Conservation (phyloP, 2,113 vertebrate genomes). For the Nanger granti region DNA sequence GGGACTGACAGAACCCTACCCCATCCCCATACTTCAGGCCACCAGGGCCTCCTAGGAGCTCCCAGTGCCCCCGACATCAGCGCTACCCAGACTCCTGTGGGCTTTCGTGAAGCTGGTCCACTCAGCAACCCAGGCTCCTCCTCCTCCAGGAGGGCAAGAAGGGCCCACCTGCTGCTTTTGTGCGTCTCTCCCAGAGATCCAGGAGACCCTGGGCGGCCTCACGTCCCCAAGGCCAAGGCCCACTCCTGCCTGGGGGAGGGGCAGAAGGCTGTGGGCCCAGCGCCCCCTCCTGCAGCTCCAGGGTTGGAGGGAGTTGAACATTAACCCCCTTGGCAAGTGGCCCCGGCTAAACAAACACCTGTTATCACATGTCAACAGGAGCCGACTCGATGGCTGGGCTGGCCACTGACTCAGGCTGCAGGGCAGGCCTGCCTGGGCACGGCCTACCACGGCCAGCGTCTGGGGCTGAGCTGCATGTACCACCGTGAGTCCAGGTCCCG, state of each 20-base stretch:
- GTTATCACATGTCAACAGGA: slow-evolving; percentile 4
- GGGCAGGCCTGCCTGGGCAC: neutral
- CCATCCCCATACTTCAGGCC: neutral
- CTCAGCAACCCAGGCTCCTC: neutral
- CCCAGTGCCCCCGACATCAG: neutral
- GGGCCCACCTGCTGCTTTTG: neutral
- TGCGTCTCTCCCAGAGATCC: neutral
- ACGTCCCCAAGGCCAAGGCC: neutral
- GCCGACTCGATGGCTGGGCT: neutral
- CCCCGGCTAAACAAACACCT: neutral
- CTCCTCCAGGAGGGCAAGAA: neutral
- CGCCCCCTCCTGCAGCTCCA: neutral
- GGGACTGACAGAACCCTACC: rapidly evolving
- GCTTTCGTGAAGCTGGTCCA: neutral
- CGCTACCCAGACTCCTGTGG: neutral
- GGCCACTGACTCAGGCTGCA: neutral
- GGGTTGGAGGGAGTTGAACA: neutral
- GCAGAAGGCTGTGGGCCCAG: neutral
- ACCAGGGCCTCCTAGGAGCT: neutral
- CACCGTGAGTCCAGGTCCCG: neutral
- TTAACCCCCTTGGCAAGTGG: neutral
- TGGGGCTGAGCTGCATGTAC: neutral
- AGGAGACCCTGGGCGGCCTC: neutral
- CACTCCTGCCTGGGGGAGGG: neutral
- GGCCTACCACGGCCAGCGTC: neutral